Percentiles rank a stretch among this genome's conserved stretches.
These are phyloP conservation scores for Hippocampus kuda DNA, from an alignment of 2,797 vertebrate species.

Conservation along the genomic window DNA sequence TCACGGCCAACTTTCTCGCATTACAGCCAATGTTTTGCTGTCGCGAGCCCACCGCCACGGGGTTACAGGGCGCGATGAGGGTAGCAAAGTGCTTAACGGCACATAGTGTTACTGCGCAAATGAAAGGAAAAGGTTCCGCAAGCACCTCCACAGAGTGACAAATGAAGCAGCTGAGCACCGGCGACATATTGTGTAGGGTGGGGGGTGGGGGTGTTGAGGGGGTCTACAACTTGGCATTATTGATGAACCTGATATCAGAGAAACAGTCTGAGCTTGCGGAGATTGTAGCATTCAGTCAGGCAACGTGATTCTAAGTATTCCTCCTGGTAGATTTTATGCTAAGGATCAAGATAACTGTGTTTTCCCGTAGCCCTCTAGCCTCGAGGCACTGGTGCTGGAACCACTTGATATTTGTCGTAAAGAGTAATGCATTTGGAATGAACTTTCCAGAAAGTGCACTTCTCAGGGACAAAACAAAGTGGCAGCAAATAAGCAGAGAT, in stretches of 20 bases:
- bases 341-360: constrained; percentile 10
- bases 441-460: constrained; percentile 22
- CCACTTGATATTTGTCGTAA: constrained; percentile 25
- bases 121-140: constrained; percentile 44
- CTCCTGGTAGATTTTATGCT: constrained; percentile 8
- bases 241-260: constrained; percentile 21
- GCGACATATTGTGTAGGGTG: constrained; percentile 24
- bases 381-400: constrained; percentile 4
- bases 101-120: constrained; percentile 38
- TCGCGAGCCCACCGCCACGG: constrained; percentile 30
- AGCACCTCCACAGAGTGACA: constrained; percentile 42
- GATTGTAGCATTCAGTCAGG: constrained; percentile 8
- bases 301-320: constrained; percentile 10
- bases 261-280: constrained; percentile 10
- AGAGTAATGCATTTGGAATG: constrained; percentile 25
- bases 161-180: constrained; percentile 46
- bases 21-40: constrained; percentile 41
- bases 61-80: constrained; percentile 31
- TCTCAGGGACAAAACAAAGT: constrained; percentile 27
- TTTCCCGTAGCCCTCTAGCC: neutral
- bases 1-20: constrained; percentile 44
- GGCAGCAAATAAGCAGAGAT: constrained; percentile 26
- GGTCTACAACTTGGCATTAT: constrained; percentile 14
- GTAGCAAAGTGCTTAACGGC: constrained; percentile 39
- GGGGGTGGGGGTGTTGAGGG: constrained; percentile 6